Evolutionary conservation across 2,797 vertebrate genomes (phyloP).

Genomic region (Tiaroga cobitis): DNA sequence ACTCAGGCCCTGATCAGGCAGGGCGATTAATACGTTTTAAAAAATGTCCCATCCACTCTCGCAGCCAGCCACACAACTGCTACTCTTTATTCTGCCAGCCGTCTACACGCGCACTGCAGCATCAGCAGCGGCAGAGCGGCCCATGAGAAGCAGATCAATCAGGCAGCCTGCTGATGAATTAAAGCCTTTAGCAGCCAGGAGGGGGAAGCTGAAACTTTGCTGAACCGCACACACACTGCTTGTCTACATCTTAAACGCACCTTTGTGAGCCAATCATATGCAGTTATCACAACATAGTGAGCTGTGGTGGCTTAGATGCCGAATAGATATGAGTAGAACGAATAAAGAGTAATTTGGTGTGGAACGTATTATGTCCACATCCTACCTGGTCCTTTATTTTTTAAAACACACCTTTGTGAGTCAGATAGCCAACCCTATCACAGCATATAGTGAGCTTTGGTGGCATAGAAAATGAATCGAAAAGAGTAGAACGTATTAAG

Average conservation of each 20-base stretch:
- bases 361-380: background rate
- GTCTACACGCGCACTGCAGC: slow-evolving; percentile 74
- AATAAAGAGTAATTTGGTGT: background rate
- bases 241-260: background rate
- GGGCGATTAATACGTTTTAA: slow-evolving; percentile 80
- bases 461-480: background rate
- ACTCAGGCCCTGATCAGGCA: slow-evolving; percentile 61
- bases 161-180: slow-evolving; percentile 78
- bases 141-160: slow-evolving; percentile 85
- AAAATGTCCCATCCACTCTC: slow-evolving; percentile 81
- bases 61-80: slow-evolving; percentile 57
- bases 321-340: background rate
- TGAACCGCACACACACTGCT: background rate
- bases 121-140: slow-evolving; percentile 78
- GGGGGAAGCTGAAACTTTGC: slow-evolving; percentile 60
- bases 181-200: slow-evolving; percentile 64
- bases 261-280: background rate
- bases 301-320: background rate
- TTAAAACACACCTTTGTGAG: background rate
- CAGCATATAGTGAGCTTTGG: background rate
- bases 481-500: background rate
- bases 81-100: slow-evolving; percentile 74
- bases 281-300: background rate
- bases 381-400: background rate
- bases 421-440: background rate